Evolutionary conservation across 1,140 invertebrate species (phyloP).

Genomic region (Trinorchestia longiramus): DNA sequence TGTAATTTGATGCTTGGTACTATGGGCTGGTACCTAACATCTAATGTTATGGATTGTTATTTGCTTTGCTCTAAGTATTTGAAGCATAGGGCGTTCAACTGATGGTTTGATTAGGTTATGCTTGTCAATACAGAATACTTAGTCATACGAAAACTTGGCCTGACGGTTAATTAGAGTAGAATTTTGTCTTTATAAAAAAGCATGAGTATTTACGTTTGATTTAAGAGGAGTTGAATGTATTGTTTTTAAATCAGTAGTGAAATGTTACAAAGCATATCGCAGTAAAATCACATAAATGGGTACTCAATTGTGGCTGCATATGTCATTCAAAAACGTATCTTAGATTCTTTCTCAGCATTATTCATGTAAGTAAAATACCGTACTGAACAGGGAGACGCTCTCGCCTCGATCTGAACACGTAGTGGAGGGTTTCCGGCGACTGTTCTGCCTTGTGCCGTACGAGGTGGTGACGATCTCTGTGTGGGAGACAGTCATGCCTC

Average conservation of each 20-base stretch:
- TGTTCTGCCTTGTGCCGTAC: conserved; percentile 97
- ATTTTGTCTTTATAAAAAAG: too few relatives aligned
- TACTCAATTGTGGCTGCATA: not conserved
- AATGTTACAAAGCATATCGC: not conserved
- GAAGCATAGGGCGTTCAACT: too few relatives aligned
- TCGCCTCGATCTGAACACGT: conserved; percentile 91
- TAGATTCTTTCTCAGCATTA: not conserved
- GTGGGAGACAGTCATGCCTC: conserved; percentile 98
- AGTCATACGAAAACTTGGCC: too few relatives aligned
- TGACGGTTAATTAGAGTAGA: too few relatives aligned
- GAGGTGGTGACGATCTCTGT: conserved; percentile 95
- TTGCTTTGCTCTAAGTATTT: too few relatives aligned
- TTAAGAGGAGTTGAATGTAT: not conserved
- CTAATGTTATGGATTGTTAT: too few relatives aligned
- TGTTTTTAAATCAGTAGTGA: not conserved
- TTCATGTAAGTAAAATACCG: not conserved
- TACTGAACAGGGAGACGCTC: conserved; percentile 70
- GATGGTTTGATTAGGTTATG: too few relatives aligned
- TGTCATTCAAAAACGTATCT: not conserved
- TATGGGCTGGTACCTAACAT: too few relatives aligned
- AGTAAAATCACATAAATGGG: not conserved
- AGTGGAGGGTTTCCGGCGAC: conserved; percentile 90
- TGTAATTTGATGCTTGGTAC: too few relatives aligned
- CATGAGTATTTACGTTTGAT: not conserved
- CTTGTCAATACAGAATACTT: too few relatives aligned